These are phyloP conservation scores for Neodiprion virginianus DNA, from an alignment of 1,140 invertebrate species.

Conservation along the genomic window DNA sequence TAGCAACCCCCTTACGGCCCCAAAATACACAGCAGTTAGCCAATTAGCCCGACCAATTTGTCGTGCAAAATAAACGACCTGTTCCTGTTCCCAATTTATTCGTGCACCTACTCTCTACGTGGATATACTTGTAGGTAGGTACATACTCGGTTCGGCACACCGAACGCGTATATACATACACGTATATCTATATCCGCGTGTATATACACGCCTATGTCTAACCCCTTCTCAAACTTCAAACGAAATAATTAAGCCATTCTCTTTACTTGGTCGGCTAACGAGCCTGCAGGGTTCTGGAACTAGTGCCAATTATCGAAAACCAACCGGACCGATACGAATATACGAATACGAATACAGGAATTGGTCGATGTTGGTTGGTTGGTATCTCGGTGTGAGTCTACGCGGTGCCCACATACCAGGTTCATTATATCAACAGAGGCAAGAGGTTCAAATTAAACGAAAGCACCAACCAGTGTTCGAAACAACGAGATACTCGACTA, in stretches of 20 bases:
- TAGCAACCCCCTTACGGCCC: background rate
- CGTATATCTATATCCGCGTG: slow-evolving; percentile 23
- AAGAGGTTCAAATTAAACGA: slow-evolving; percentile 26
- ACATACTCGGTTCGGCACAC: background rate
- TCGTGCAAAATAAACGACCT: slow-evolving; percentile 52
- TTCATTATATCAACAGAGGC: slow-evolving; percentile 24
- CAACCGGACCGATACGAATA: slow-evolving; percentile 42
- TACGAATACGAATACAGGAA: background rate
- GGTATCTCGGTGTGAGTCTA: background rate
- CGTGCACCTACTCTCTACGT: background rate
- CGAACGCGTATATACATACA: background rate
- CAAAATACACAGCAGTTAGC: slow-evolving; percentile 23
- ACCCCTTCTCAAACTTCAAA: slow-evolving; percentile 55
- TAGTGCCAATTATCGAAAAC: slow-evolving; percentile 59
- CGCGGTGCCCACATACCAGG: slow-evolving; percentile 14
- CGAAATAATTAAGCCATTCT: slow-evolving; percentile 61
- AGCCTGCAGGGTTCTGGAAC: slow-evolving; percentile 43
- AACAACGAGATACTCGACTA: slow-evolving; percentile 4
- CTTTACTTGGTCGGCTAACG: slow-evolving; percentile 51
- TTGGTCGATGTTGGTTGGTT: background rate
- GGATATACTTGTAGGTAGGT: background rate
- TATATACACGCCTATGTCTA: slow-evolving; percentile 27
- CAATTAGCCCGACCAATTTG: slow-evolving; percentile 59
- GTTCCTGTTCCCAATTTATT: slow-evolving; percentile 14
- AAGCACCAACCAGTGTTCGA: slow-evolving; percentile 7